phyloP scores from a whole-genome alignment of 2,113 vertebrate species.

The Scatophagus argus region DNA sequence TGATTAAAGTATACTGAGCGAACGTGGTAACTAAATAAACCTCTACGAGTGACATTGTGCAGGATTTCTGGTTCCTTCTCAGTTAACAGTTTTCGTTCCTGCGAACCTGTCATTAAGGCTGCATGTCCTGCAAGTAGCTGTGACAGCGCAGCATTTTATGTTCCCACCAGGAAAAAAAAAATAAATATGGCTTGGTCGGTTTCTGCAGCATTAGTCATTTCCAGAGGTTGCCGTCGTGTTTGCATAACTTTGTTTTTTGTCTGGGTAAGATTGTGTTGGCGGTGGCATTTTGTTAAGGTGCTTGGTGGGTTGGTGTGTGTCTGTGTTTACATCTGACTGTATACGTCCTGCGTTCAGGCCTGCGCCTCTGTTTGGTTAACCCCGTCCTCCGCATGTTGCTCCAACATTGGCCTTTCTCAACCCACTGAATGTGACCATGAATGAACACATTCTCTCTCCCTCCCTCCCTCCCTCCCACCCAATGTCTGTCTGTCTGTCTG shows the following conservation, averaged over 20 bases:
- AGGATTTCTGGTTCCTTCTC: not conserved
- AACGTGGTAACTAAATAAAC: not conserved
- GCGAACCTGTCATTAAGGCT: not conserved
- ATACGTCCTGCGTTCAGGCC: constrained; percentile 24
- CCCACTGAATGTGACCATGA: constrained; percentile 70
- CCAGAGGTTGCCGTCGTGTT: not conserved
- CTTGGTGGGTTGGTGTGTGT: not conserved
- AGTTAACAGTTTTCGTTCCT: too few species aligned
- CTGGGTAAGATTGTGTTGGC: not conserved
- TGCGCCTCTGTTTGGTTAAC: constrained; percentile 75
- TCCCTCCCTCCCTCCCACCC: too few species aligned
- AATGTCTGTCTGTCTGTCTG: constrained; percentile 7
- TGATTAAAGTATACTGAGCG: not conserved
- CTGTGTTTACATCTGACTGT: constrained; percentile 43
- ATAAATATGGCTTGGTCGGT: not conserved
- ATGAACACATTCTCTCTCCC: constrained; percentile 71
- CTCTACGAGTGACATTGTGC: too few species aligned
- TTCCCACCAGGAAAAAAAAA: constrained; percentile 57
- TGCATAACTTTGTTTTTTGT: not conserved
- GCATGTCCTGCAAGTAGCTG: not conserved
- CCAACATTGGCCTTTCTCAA: constrained; percentile 59
- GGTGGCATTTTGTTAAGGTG: not conserved
- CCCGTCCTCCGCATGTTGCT: constrained; percentile 73
- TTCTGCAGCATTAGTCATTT: constrained; percentile 1
- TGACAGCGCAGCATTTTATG: constrained; percentile 34